Evolutionary conservation across 92 coral and sea anemone genomes (phyloP).

Genomic region (Nematostella vectensis): DNA sequence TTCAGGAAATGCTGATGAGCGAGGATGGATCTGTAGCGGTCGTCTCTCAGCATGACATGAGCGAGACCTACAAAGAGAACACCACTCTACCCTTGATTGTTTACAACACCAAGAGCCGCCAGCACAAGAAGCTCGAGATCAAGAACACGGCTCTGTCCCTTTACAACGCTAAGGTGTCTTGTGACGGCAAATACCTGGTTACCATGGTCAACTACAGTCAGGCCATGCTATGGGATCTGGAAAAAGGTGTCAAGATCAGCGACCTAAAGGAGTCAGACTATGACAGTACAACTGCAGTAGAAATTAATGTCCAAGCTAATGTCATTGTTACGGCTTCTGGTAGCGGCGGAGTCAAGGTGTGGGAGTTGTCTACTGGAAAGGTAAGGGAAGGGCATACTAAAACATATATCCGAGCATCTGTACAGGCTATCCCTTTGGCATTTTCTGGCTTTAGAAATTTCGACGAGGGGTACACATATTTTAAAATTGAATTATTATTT

Average conservation of each 20-base stretch:
- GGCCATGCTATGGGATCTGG: slow-evolving; percentile 42
- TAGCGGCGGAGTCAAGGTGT: slow-evolving; percentile 19
- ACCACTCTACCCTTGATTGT: slow-evolving; percentile 46
- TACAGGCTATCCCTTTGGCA: too few species aligned
- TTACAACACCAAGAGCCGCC: slow-evolving; percentile 45
- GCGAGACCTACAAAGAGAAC: slow-evolving; percentile 34
- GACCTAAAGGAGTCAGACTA: slow-evolving; percentile 6
- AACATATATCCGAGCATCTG: too few species aligned
- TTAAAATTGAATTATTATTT: too few species aligned
- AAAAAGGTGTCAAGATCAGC: slow-evolving; percentile 12
- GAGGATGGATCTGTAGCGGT: slow-evolving; percentile 52
- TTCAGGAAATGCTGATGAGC: slow-evolving; percentile 80
- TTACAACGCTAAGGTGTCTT: slow-evolving; percentile 55
- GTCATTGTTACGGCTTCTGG: slow-evolving; percentile 15
- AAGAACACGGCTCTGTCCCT: slow-evolving; percentile 33
- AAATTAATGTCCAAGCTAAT: slow-evolving; percentile 18
- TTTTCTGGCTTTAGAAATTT: too few species aligned
- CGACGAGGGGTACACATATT: too few species aligned
- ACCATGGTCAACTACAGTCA: slow-evolving; percentile 23
- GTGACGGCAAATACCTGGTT: slow-evolving; percentile 67
- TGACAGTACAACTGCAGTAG: slow-evolving; percentile 5
- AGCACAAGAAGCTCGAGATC: slow-evolving; percentile 34
- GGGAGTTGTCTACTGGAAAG: slow-evolving; percentile 41
- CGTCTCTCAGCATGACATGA: slow-evolving; percentile 33
- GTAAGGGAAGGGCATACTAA: too few species aligned